phyloP scores from a whole-genome alignment of 2,113 vertebrate species.

The Melanerpes formicivorus region DNA sequence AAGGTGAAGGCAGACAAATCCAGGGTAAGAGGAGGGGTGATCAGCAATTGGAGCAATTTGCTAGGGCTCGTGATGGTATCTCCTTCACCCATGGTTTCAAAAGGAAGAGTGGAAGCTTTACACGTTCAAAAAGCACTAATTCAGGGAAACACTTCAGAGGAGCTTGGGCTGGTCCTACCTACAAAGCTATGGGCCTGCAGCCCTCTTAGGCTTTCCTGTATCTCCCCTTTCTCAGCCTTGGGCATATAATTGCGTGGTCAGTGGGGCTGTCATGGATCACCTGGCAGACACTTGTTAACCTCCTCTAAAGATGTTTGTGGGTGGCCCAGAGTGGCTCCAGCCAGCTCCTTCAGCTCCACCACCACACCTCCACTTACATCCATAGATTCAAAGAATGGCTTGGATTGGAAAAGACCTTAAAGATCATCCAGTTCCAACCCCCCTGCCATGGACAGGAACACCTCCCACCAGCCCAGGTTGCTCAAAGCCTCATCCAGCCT shows the following conservation, averaged over 20 bases:
- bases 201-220: background rate
- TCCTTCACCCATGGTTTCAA: background rate
- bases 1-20: conserved; percentile 50
- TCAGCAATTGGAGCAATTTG: background rate
- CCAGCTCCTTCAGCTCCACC: background rate
- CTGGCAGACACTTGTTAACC: background rate
- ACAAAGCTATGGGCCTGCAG: rapidly evolving
- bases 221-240: background rate
- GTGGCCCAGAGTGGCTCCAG: background rate
- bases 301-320: background rate
- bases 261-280: background rate
- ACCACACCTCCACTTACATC: too few species aligned
- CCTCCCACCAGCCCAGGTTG: too few species aligned
- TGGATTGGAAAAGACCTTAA: too few species aligned
- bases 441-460: too few species aligned
- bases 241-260: background rate
- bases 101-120: background rate
- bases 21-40: background rate
- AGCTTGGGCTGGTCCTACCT: rapidly evolving
- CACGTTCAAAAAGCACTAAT: background rate
- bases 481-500: too few species aligned
- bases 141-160: background rate
- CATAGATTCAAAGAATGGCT: too few species aligned
- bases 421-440: too few species aligned
- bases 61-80: background rate